Evolutionary conservation across 2,888 invertebrate species (phyloP).

Genomic region (Clepsis dumicolana): DNA sequence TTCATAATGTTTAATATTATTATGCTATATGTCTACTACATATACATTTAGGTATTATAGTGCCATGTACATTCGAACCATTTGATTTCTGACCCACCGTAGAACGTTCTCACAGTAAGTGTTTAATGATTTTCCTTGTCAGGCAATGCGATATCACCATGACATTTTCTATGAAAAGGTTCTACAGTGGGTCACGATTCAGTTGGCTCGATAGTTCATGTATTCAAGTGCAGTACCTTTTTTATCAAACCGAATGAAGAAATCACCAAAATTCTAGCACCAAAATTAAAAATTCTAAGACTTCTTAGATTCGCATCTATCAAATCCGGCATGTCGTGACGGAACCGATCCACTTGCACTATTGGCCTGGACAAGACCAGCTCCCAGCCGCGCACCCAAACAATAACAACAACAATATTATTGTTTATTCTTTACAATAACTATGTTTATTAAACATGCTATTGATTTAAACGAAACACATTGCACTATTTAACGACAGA

Average conservation of each 20-base stretch:
- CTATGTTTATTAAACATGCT: constrained; percentile 4
- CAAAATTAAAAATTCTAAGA: constrained; percentile 59
- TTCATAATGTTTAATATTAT: too few species aligned
- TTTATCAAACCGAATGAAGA: constrained; percentile 45
- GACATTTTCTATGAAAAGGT: too few species aligned
- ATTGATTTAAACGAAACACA: background rate
- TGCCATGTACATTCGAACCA: too few species aligned
- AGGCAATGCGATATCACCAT: too few species aligned
- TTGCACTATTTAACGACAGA: constrained; percentile 1
- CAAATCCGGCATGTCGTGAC: constrained; percentile 2
- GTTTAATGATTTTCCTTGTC: too few species aligned
- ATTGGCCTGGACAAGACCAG: background rate
- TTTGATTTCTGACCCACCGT: too few species aligned
- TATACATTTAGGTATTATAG: too few species aligned
- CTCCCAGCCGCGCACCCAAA: background rate
- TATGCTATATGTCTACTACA: too few species aligned
- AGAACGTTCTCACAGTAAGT: too few species aligned
- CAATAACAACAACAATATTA: constrained; percentile 16
- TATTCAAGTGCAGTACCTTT: background rate
- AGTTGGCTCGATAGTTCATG: too few species aligned
- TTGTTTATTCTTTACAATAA: constrained; percentile 2
- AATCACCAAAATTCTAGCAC: constrained; percentile 59
- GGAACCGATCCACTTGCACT: background rate
- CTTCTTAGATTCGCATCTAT: constrained; percentile 48
- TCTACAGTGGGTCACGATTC: too few species aligned